Percentiles rank a stretch among this genome's conserved stretches.
phyloP scores from a whole-genome alignment of 2,113 vertebrate genomes.

The Varanus komodoensis region DNA sequence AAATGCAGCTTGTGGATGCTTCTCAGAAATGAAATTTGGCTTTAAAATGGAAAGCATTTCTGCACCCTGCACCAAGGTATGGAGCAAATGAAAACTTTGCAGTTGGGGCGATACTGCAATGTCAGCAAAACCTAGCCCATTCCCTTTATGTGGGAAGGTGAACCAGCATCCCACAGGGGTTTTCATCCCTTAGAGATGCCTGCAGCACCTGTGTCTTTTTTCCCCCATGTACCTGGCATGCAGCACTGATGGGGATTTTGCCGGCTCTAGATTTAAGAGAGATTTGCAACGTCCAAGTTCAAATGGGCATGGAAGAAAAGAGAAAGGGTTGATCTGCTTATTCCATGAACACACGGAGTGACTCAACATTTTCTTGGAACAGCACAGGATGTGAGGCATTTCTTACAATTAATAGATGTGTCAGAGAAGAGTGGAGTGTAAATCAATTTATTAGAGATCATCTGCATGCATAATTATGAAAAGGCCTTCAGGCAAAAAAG shows the following conservation, averaged over 20 bases:
- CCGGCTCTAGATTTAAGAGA: conserved; percentile 8
- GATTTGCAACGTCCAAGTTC: conserved; percentile 11
- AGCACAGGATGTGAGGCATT: conserved; percentile 11
- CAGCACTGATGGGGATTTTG: background rate
- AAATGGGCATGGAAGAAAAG: background rate
- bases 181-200: background rate
- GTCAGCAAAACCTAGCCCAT: background rate
- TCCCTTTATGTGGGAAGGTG: background rate
- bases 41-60: no score
- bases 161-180: background rate
- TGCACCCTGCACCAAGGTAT: background rate
- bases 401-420: conserved; percentile 31
- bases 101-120: background rate
- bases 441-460: conserved; percentile 56
- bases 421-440: conserved; percentile 32
- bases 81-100: background rate
- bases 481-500: conserved; percentile 23
- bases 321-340: background rate
- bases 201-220: background rate
- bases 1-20: no score
- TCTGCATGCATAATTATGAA: conserved; percentile 36
- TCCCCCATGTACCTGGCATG: background rate
- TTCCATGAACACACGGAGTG: conserved; percentile 32
- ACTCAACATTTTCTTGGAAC: conserved; percentile 28
- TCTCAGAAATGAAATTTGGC: no score